Base-by-base conservation (phyloP, 2,113 vertebrate genomes). In the Xyliphius kryptos region DNA sequence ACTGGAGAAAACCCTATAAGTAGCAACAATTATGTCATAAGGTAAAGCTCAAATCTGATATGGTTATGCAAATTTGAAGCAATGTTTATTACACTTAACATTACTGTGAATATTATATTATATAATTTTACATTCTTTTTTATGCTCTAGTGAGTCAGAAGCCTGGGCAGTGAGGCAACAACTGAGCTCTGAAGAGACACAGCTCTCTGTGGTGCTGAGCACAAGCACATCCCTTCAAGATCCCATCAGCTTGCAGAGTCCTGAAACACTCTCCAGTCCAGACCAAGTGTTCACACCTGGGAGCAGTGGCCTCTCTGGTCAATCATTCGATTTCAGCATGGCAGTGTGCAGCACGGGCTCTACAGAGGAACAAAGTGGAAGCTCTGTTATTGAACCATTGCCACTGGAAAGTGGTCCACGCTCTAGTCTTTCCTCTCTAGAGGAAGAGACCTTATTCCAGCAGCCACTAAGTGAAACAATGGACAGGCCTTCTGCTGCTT, bases 111-210 rank as follows among this genome's bases (percentile, higher is more conserved):
- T n/a, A n/a, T n/a, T n/a, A n/a, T n/a, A n/a, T n/a, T n/a, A n/a
- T n/a, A n/a, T n/a, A n/a, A n/a, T n/a, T n/a, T n/a, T n/a, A n/a
- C n/a, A n/a, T 46, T 17, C 36, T 43, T 51, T 6, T 38, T 22
- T 16, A 9, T 67, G 7, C 22, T 16, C 15, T 78, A 95, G 92
- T 78, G 91, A 94, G 17, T 78, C 83, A 1, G 93, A 97, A 74
- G 95, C 92, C 36, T 94, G 91, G 91, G 88, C 91, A n/a, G 84
- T 97, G 43, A 86, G 92, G 46, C 93, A 95, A 74, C 94, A 97
- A 72, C 73, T 96, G 68, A 88, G 74, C 1, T 82, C 90, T 0
- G 94, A 97, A 70, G 85, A 90, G 58, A 89, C 81, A 16, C 91
- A 92, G 13, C 83, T 89, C 56, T 78, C 86, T n/a, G 88, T 89